A percentile compares a stretch with the other conserved stretches of the same genome.
phyloP scores from a whole-genome alignment of 1,140 invertebrate species.

The Pollicipes pollicipes region DNA sequence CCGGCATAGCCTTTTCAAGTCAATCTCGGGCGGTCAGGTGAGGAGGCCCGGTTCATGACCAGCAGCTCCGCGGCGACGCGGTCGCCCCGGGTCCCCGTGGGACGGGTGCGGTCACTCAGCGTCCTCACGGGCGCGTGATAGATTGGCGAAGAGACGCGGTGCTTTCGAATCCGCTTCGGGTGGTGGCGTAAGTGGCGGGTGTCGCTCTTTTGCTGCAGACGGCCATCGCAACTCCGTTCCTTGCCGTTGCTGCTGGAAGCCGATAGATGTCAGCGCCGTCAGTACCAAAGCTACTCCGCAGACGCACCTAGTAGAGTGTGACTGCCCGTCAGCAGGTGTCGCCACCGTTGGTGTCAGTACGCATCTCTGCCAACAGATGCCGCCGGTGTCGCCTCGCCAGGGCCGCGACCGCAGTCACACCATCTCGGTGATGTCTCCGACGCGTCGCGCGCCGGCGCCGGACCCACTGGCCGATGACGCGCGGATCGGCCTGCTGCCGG shows the following conservation, averaged over 20 bases:
- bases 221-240: too few relatives aligned
- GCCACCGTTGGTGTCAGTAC: slow-evolving; percentile 8
- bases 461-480: neutral
- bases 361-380: too few relatives aligned
- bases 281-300: too few relatives aligned
- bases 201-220: too few relatives aligned
- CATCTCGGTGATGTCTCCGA: slow-evolving; percentile 66
- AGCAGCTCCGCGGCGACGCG: too few relatives aligned
- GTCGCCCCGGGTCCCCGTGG: too few relatives aligned
- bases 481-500: neutral
- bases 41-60: too few relatives aligned
- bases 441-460: slow-evolving; percentile 23
- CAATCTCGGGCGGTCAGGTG: neutral
- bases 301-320: too few relatives aligned
- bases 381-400: slow-evolving; percentile 15
- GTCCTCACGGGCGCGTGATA: neutral
- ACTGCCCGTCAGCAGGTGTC: slow-evolving; percentile 13
- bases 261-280: too few relatives aligned
- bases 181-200: too few relatives aligned
- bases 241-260: neutral
- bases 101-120: neutral
- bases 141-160: too few relatives aligned
- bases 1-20: neutral
- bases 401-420: slow-evolving; percentile 53
- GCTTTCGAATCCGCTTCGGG: too few relatives aligned